Evolutionary conservation across 2,797 vertebrate genomes (phyloP), one percentile per base, ranked within the genome.

Genomic region (Adelosebastes latens): DNA sequence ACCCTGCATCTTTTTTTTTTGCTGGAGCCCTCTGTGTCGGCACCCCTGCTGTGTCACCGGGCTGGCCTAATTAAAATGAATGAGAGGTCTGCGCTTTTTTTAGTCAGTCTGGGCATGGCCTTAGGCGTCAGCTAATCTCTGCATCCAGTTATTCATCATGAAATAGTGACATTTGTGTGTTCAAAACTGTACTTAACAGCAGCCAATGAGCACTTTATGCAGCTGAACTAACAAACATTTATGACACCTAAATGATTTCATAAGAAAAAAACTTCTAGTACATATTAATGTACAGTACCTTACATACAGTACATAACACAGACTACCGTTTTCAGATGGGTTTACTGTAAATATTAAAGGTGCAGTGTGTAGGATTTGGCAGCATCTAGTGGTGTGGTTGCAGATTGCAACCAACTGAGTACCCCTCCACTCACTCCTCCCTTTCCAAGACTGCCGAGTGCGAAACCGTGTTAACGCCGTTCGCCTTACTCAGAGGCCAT

Each of bases 51-150:
- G 65, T 10, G 39, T 63, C 9, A 8, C 56, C 16, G 11, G 20
- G 79, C 61, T 36, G 65, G 64, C 63, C 76, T 73, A 64, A 77
- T 83, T 83, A 87, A 87, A 81, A 82, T 81, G 31, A 78, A 81
- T 73, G 60, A 85, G 65, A 70, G 11, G 36, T 10, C 46, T 69
- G 62, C 16, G 3, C 4, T 31, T 56, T 65, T 64, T 69, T 53
- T 3, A 13, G 62, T 34, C 20, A 10, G 53, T 56, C 27, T 65
- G 1, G 60, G 27, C 20, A 64, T 49, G 24, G 60, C 75, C 52
- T 55, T 20, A 14, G 34, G 64, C 53, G n/a, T 18, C 52, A 22
- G 63, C 75, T 69, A 55, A 4, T 65, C 36, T 27, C 11, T 62
- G 1, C 68, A 62, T 55, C 22, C 14, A 36, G 39, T 42, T 25